Evolutionary conservation across 2,113 vertebrate species (phyloP), one percentile per base, ranked within the genome.

Genomic region (Pogonocichla stellata): DNA sequence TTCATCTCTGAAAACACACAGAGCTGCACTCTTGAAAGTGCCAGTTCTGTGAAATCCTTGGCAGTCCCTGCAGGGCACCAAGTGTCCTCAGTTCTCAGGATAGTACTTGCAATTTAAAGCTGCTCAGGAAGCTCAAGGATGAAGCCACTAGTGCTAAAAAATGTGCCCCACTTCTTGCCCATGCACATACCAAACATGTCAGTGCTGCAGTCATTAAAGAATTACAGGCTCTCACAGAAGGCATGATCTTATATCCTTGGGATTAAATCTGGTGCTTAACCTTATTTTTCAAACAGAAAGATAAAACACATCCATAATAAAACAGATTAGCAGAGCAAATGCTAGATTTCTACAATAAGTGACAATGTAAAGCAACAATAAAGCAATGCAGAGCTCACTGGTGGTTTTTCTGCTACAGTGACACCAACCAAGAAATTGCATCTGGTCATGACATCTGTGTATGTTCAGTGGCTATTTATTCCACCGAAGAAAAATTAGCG

Each of bases 1-100:
- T 91, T 90, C 77, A 86, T 96, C 92, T 89, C 88, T 92, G 84
- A 92, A 94, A 95, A 80, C 85, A 75, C 94, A 96, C 70, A 92
- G 77, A 85, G 64, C 64, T 72, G 56, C 60, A 71, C 70, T 90
- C 92, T 92, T 62, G 26, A 43, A 90, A 95, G 80, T 28, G 51
- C 82, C 84, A 77, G 61, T 90, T 86, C 83, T 79, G 81, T 80
- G 85, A 95, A 93, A 96, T 71, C 88, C 73, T 91, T 92, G 93
- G 88, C 85, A 96, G 73, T 31, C 80, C 80, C 67, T 80, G 62
- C 43, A 80, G 83, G 80, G 47, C 86, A 88, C 66, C 14, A 8
- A 88, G 77, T 75, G 88, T 75, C 86, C 73, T 95, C 73, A 74
- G 92, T 88, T 96, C 77, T 96, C 67, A 92, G 82, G 72, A 74